Evolutionary conservation across 2,888 invertebrate genomes (phyloP).

Genomic region (Noctua pronuba): DNA sequence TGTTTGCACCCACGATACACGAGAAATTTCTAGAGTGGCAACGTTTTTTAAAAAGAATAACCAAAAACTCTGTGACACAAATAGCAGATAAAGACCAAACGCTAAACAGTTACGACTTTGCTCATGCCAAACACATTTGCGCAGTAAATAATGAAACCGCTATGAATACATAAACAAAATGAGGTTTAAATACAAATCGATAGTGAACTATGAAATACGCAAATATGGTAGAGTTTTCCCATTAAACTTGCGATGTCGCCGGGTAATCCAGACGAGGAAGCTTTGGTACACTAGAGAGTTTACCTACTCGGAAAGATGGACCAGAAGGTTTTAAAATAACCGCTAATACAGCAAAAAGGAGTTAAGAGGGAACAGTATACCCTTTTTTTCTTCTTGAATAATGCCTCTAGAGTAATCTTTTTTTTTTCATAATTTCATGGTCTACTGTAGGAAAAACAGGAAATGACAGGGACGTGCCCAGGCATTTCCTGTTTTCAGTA

Average conservation of each 20-base stretch:
- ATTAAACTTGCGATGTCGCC: constrained; percentile 69
- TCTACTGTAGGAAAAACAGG: too few relatives aligned
- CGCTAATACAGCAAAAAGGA: background rate
- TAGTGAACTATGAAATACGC: constrained; percentile 51
- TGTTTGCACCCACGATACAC: background rate
- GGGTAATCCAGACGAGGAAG: constrained; percentile 70
- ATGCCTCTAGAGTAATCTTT: too few relatives aligned
- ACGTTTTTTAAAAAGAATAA: background rate
- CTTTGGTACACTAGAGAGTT: constrained; percentile 67
- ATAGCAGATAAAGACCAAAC: constrained; percentile 17
- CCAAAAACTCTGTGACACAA: background rate
- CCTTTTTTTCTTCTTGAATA: too few relatives aligned
- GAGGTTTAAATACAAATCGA: constrained; percentile 49
- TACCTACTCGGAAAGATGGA: constrained; percentile 17
- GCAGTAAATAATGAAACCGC: constrained; percentile 44
- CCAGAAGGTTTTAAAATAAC: constrained; percentile 17
- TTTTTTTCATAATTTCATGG: too few relatives aligned
- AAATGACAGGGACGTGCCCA: too few relatives aligned
- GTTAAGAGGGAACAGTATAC: too few relatives aligned
- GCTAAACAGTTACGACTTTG: constrained; percentile 34
- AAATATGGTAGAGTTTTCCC: constrained; percentile 66
- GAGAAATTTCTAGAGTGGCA: background rate
- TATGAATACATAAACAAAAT: constrained; percentile 47
- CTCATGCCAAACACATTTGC: constrained; percentile 32
- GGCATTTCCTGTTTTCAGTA: too few relatives aligned